These are phyloP conservation scores for Heliangelus exortis DNA, from an alignment of 2,797 vertebrate genomes.

Conservation along the genomic window DNA sequence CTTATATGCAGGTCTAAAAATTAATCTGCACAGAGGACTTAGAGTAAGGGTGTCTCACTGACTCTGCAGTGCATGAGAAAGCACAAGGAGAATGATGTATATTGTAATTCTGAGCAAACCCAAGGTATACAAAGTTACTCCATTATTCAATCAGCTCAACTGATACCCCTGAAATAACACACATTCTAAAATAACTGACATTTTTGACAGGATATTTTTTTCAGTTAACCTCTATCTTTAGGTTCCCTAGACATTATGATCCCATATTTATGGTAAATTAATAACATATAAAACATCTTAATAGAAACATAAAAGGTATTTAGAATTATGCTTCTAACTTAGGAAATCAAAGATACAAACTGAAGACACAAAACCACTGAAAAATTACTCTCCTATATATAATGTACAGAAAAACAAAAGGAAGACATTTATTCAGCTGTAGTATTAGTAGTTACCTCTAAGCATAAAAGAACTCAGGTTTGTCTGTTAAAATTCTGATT, in stretches of 20 bases:
- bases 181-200: neutral
- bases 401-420: constrained; percentile 2
- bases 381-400: neutral
- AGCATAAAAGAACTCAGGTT: neutral
- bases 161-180: neutral
- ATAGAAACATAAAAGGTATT: neutral
- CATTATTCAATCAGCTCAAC: neutral
- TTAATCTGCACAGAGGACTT: neutral
- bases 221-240: neutral
- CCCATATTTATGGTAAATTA: neutral
- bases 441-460: constrained; percentile 8
- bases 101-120: neutral
- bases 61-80: neutral
- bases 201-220: neutral
- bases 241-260: neutral
- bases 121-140: neutral
- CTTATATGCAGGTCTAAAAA: neutral
- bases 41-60: neutral
- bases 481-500: constrained; percentile 22
- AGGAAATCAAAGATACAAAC: neutral
- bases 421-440: neutral
- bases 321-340: neutral
- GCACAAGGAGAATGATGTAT: neutral
- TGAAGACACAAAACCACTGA: neutral
- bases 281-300: neutral